Percentiles rank a stretch among this genome's conserved stretches.
Conservation (phyloP, 2,113 vertebrate genomes). For the Rostratula benghalensis region DNA sequence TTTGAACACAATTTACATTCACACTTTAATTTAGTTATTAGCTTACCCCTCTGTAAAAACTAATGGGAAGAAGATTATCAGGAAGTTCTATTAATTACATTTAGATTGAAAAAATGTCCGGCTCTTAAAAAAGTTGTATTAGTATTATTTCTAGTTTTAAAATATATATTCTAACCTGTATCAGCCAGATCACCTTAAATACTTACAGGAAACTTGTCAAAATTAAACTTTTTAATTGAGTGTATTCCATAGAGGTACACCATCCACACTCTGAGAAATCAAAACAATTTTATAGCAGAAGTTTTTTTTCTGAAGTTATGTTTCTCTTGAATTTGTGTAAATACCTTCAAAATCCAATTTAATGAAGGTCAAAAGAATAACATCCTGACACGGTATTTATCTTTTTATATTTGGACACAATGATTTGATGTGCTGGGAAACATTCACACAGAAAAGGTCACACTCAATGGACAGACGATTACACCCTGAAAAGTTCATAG, state of each 20-base stretch:
- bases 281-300: neutral
- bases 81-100: neutral
- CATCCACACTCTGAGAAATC: neutral
- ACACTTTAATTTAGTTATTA: neutral
- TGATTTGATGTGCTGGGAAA: slow-evolving; percentile 17
- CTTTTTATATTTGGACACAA: slow-evolving; percentile 26
- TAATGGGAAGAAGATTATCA: neutral
- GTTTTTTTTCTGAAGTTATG: neutral
- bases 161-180: neutral
- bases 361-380: slow-evolving; percentile 66
- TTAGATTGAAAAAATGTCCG: neutral
- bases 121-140: neutral
- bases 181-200: neutral
- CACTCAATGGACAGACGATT: slow-evolving; percentile 36
- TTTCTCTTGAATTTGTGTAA: slow-evolving; percentile 13
- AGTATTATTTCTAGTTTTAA: neutral
- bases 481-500: slow-evolving; percentile 54
- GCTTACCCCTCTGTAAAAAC: neutral
- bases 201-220: neutral
- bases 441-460: slow-evolving; percentile 60
- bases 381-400: slow-evolving; percentile 44
- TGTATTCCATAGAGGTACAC: neutral
- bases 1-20: neutral
- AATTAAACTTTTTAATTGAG: neutral
- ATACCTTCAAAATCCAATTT: slow-evolving; percentile 31